These are phyloP conservation scores for Myotis planiceps DNA, from an alignment of 2,797 vertebrate genomes.

Conservation along the genomic window DNA sequence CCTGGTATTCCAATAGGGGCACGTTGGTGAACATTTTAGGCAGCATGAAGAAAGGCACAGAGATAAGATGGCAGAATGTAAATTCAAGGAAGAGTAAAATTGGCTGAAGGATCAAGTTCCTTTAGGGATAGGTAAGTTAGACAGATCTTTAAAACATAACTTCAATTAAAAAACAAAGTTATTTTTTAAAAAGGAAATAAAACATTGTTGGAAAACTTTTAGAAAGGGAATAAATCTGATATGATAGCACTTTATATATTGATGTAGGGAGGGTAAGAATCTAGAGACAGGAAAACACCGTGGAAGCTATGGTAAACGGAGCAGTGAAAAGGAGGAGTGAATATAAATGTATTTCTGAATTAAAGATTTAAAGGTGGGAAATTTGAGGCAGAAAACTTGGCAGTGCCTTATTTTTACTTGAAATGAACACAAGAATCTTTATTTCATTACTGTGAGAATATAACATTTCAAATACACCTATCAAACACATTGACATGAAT, in stretches of 20 bases:
- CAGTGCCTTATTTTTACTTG: background rate
- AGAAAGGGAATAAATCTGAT: background rate
- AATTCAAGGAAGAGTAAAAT: background rate
- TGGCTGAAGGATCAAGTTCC: background rate
- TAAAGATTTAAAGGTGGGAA: background rate
- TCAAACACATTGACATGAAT: slow-evolving; percentile 30
- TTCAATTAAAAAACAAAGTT: background rate
- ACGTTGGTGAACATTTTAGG: background rate
- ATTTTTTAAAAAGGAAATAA: background rate
- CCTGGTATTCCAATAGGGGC: background rate
- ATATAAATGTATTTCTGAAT: background rate
- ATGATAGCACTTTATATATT: background rate
- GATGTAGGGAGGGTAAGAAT: background rate
- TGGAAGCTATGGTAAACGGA: background rate
- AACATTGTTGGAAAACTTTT: background rate
- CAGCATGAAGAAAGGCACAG: background rate
- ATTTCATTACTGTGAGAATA: background rate
- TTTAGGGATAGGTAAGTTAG: background rate
- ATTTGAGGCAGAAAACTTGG: background rate
- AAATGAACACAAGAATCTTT: slow-evolving; percentile 4
- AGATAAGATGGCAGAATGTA: background rate
- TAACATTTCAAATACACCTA: background rate
- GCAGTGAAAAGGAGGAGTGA: background rate
- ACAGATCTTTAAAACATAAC: background rate
- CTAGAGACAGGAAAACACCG: background rate